Evolutionary conservation across 2,888 invertebrate genomes (phyloP).

Genomic region (Drosophila austrosaltans): DNA sequence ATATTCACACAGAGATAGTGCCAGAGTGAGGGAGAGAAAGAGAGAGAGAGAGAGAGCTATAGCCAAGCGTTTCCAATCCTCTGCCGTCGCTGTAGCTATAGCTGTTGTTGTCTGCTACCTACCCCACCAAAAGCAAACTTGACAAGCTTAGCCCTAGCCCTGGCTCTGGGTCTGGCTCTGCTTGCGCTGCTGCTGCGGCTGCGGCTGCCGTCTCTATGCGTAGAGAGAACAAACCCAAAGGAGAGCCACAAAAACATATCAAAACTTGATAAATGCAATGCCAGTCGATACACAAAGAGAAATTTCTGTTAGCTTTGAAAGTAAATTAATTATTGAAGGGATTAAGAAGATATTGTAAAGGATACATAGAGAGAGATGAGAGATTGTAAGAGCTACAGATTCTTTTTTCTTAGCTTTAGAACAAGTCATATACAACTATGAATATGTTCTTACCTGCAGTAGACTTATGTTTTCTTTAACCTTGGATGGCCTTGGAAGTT

Average conservation of each 20-base stretch:
- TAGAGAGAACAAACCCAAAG: slow-evolving; percentile 4
- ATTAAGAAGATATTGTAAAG: too few relatives aligned
- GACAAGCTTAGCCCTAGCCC: slow-evolving; percentile 64
- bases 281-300: slow-evolving; percentile 49
- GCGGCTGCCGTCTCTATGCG: slow-evolving; percentile 13
- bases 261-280: slow-evolving; percentile 69
- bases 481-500: too few relatives aligned
- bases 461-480: too few relatives aligned
- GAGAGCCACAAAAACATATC: slow-evolving; percentile 30
- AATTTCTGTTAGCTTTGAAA: slow-evolving; percentile 31
- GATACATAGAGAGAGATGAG: too few relatives aligned
- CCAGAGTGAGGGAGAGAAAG: slow-evolving; percentile 5
- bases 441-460: too few relatives aligned
- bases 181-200: slow-evolving; percentile 6
- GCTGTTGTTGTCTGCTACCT: slow-evolving; percentile 66
- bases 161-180: not conserved
- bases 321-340: not conserved
- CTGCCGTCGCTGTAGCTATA: slow-evolving; percentile 23
- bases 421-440: too few relatives aligned
- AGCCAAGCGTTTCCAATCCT: slow-evolving; percentile 31
- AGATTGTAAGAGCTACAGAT: too few relatives aligned
- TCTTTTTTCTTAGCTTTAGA: too few relatives aligned
- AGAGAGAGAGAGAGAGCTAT: slow-evolving; percentile 16
- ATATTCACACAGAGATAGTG: not conserved
- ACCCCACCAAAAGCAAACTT: slow-evolving; percentile 82